A percentile compares a stretch with the other conserved stretches of the same genome.
phyloP scores from a whole-genome alignment of 1,140 invertebrate genomes.

The Diabrotica undecimpunctata region DNA sequence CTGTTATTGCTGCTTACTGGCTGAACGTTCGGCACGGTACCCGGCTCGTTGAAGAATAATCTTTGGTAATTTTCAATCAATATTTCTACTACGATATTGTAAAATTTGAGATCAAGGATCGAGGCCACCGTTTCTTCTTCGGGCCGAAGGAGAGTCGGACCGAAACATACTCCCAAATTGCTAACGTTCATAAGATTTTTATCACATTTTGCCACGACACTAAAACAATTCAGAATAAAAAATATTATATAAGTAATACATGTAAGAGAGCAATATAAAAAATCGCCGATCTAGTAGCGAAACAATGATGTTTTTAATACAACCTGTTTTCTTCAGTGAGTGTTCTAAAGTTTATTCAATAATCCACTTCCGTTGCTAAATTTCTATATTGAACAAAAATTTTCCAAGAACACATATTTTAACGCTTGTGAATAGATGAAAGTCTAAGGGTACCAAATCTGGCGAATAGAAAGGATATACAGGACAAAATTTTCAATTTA shows the following conservation, averaged over 20 bases:
- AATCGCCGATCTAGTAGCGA: too few relatives aligned
- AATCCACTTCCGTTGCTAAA: too few relatives aligned
- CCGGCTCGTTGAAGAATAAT: conserved; percentile 61
- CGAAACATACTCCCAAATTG: conserved; percentile 97
- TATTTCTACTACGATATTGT: conserved; percentile 96
- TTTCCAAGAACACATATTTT: too few relatives aligned
- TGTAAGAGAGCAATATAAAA: not conserved
- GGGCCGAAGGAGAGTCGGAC: conserved; percentile 90
- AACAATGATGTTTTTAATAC: too few relatives aligned
- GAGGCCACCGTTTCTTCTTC: conserved; percentile 95
- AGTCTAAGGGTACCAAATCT: too few relatives aligned
- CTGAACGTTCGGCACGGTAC: conserved; percentile 22
- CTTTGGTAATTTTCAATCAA: conserved; percentile 88
- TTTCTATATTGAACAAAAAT: too few relatives aligned
- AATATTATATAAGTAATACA: too few relatives aligned
- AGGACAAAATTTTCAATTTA: too few relatives aligned
- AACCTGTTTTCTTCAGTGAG: too few relatives aligned
- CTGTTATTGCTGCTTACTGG: conserved; percentile 16
- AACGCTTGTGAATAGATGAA: too few relatives aligned
- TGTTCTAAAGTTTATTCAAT: not conserved
- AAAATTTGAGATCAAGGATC: conserved; percentile 98
- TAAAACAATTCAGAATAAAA: conserved; percentile 45
- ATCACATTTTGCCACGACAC: conserved; percentile 78
- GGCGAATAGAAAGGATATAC: too few relatives aligned
- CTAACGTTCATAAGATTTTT: conserved; percentile 97